Percentiles rank a stretch among this genome's conserved stretches.
These are phyloP conservation scores for Harpalus rufipes DNA, from an alignment of 2,888 invertebrate species.

Conservation along the genomic window DNA sequence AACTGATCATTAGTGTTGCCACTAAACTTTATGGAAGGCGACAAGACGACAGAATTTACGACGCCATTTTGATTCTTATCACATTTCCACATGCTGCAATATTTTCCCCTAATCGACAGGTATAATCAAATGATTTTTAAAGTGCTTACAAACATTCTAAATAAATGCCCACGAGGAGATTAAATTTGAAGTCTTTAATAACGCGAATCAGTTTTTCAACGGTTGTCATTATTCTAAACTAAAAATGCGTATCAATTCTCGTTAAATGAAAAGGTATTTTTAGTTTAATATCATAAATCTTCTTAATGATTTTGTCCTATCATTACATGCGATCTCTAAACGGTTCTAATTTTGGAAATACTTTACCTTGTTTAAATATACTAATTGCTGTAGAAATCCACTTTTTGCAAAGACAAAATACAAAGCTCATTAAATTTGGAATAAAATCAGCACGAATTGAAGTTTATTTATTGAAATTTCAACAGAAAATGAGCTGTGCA, in stretches of 20 bases:
- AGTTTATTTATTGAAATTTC: no score
- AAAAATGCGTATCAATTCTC: conserved; percentile 25
- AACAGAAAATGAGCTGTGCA: not conserved
- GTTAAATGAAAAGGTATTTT: conserved; percentile 4
- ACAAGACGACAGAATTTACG: conserved; percentile 37
- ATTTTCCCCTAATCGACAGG: conserved; percentile 8
- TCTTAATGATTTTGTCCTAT: conserved; percentile 30
- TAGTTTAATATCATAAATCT: conserved; percentile 35
- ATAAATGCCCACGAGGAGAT: not conserved
- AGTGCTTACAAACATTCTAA: not conserved
- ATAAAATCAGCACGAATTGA: no score
- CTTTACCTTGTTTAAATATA: conserved; percentile 11
- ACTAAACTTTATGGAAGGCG: conserved; percentile 41
- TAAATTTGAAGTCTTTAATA: conserved; percentile 20
- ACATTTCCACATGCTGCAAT: conserved; percentile 19
- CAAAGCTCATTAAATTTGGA: no score
- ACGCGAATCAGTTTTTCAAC: conserved; percentile 8
- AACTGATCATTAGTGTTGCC: conserved; percentile 47
- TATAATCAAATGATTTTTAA: conserved; percentile 21
- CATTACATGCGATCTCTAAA: conserved; percentile 31
- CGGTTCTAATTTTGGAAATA: conserved; percentile 19
- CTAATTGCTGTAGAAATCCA: not conserved
- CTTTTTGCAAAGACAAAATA: not conserved
- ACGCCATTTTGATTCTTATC: conserved; percentile 43
- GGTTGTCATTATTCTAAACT: conserved; percentile 7